These are phyloP conservation scores for Halcyon leucocephala DNA, from an alignment of 2,797 vertebrate species.

Conservation along the genomic window DNA sequence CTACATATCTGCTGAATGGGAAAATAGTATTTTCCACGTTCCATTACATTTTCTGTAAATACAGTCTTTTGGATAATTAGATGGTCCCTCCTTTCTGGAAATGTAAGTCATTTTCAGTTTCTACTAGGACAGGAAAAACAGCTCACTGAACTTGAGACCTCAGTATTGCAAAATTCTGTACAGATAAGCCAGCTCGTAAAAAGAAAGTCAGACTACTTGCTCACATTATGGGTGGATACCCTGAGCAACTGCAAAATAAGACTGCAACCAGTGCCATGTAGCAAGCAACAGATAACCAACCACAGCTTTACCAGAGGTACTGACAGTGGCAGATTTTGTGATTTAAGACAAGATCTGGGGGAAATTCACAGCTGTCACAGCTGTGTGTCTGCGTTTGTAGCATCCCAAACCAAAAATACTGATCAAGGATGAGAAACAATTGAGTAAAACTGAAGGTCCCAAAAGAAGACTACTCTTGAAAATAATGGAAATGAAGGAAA, in stretches of 20 bases:
- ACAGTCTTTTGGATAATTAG: conserved; percentile 4
- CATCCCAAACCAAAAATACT: neutral
- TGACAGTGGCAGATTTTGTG: neutral
- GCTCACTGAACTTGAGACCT: neutral
- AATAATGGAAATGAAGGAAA: neutral
- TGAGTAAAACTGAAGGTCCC: neutral
- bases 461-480: neutral
- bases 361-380: neutral
- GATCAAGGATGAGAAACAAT: neutral
- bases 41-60: conserved; percentile 39
- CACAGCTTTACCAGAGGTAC: neutral
- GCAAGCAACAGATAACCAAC: neutral
- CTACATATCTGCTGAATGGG: neutral
- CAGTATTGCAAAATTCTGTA: conserved; percentile 40
- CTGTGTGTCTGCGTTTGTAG: neutral
- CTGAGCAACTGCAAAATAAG: neutral
- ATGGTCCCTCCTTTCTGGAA: conserved; percentile 28
- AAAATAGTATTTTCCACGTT: neutral
- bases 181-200: neutral
- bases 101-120: conserved; percentile 33
- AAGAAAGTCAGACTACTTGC: neutral
- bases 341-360: neutral
- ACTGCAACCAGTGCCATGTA: neutral
- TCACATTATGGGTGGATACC: neutral
- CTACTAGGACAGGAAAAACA: conserved; percentile 45